phyloP scores from a whole-genome alignment of 2,797 vertebrate species.

The Siniperca undulata region DNA sequence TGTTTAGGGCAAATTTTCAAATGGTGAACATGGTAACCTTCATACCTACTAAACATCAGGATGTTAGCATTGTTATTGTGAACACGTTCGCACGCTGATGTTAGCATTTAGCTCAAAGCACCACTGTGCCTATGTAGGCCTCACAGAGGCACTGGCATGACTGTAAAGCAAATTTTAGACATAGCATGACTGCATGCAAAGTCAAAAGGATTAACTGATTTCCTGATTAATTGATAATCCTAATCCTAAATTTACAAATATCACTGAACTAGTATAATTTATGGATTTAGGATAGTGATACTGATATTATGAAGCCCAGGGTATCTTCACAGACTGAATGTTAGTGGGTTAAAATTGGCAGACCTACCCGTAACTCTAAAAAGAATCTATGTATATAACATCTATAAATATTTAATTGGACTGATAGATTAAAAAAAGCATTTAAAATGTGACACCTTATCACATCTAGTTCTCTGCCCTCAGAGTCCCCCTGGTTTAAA shows the following conservation, averaged over 20 bases:
- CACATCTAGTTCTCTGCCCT: neutral
- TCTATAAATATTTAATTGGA: neutral
- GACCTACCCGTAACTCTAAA: too few relatives aligned
- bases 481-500: constrained; percentile 9
- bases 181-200: too few relatives aligned
- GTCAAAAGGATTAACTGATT: too few relatives aligned
- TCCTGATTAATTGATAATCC: too few relatives aligned
- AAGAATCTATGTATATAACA: neutral
- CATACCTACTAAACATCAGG: neutral
- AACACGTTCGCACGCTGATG: neutral
- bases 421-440: neutral
- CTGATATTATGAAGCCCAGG: too few relatives aligned
- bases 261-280: too few relatives aligned
- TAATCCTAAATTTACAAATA: too few relatives aligned
- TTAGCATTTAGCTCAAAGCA: neutral
- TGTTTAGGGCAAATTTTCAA: neutral
- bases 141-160: too few relatives aligned
- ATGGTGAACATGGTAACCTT: neutral
- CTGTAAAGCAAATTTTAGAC: too few relatives aligned
- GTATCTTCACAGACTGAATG: neutral
- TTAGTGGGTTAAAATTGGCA: too few relatives aligned
- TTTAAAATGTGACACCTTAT: neutral
- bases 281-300: too few relatives aligned
- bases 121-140: too few relatives aligned
- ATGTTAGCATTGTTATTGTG: neutral